phyloP scores from a whole-genome alignment of 2,888 invertebrate species.

The Apocheima hispidaria region DNA sequence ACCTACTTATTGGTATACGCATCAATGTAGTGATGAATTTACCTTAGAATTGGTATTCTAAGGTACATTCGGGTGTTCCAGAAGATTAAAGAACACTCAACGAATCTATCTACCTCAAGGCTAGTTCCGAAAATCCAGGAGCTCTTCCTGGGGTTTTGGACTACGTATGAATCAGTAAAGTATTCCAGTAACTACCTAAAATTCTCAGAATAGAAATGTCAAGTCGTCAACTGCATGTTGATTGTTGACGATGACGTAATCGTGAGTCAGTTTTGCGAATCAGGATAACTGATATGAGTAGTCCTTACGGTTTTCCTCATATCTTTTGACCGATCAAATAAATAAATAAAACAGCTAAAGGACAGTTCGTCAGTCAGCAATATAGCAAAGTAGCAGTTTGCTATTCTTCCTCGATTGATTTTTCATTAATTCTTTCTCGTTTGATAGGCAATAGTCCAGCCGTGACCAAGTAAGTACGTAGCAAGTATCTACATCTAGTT shows the following conservation, averaged over 20 bases:
- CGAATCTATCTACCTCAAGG: too few species aligned
- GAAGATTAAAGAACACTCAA: neutral
- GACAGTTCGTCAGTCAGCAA: too few species aligned
- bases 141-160: neutral
- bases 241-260: slow-evolving; percentile 22
- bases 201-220: slow-evolving; percentile 27
- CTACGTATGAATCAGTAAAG: neutral
- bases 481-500: too few species aligned
- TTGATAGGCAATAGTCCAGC: too few species aligned
- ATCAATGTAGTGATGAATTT: too few species aligned
- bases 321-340: neutral
- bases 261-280: slow-evolving; percentile 24
- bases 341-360: too few species aligned
- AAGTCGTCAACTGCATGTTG: slow-evolving; percentile 19
- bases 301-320: neutral
- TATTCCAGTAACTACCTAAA: neutral
- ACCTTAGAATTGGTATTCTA: too few species aligned
- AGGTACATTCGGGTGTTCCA: too few species aligned
- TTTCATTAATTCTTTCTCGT: too few species aligned
- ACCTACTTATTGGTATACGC: neutral
- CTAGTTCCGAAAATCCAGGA: slow-evolving; percentile 1
- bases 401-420: too few species aligned
- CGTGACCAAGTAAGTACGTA: too few species aligned
- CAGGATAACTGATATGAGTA: slow-evolving; percentile 18
- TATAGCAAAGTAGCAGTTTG: too few species aligned